These are phyloP conservation scores for Eulemur macaco DNA, from an alignment of 2,113 vertebrate genomes.

Conservation along the genomic window DNA sequence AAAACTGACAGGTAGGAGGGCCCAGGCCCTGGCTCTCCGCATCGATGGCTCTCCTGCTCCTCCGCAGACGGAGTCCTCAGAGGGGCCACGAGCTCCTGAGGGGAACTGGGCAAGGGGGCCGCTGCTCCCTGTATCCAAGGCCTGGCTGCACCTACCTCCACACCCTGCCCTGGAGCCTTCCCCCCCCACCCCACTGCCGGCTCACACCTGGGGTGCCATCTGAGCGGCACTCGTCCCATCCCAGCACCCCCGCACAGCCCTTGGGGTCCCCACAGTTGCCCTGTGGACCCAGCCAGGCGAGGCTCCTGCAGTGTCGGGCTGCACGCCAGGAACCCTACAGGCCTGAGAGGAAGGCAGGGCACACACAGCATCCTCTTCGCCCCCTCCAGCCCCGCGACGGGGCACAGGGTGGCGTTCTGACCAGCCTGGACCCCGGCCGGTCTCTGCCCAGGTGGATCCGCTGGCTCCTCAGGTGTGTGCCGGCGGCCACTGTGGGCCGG, in stretches of 20 bases:
- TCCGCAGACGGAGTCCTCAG: background rate
- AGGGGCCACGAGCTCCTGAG: too few relatives aligned
- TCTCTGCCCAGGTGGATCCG: background rate
- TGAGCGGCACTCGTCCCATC: background rate
- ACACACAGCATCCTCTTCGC: background rate
- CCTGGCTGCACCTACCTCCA: background rate
- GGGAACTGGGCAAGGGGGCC: background rate
- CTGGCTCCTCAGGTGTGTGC: rapidly evolving
- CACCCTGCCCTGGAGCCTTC: background rate
- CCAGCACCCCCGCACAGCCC: background rate
- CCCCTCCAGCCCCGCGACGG: rapidly evolving
- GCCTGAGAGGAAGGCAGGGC: background rate
- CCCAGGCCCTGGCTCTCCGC: background rate
- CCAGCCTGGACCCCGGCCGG: background rate
- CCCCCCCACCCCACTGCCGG: background rate
- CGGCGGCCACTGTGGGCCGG: background rate
- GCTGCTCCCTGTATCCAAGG: background rate
- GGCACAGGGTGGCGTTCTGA: background rate
- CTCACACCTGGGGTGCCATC: background rate
- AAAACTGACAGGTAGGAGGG: background rate
- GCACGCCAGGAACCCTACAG: background rate
- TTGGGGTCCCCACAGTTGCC: background rate
- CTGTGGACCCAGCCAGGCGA: background rate
- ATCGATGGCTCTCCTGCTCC: background rate
- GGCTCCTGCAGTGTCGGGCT: too few relatives aligned